Evolutionary conservation across 2,888 invertebrate species (phyloP), one percentile per base, ranked within the genome.

Genomic region (Lithophane semibrunnea): DNA sequence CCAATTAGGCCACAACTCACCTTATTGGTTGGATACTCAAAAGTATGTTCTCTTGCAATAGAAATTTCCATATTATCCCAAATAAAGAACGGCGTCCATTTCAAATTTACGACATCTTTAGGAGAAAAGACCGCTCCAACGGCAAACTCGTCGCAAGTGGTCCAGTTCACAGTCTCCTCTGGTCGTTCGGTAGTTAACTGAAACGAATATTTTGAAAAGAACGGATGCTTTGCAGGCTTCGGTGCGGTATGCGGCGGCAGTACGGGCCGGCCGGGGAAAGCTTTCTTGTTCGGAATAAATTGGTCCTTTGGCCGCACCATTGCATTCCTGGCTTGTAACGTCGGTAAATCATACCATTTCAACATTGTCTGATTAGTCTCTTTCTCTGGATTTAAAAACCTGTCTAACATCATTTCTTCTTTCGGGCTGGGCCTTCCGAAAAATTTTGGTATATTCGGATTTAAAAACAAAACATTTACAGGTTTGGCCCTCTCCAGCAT

Each of bases 1-100:
- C 18, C 5, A 49, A 12, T 52, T 44, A 56, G 2, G 1, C 2
- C 8, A 42, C 10, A 1, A 73, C 85, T 88, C 87, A 94, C 95
- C 92, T 92, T 93, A 76, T 89, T 89, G 4, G 93, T 92, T 16
- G 94, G 94, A 83, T 90, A 91, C 21, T 86, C 80, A 80, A 95
- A 95, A 68, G 74, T 92, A 73, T 95, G 93, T 47, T 92, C 68
- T 8, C 77, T 52, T 10, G 92, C 78, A 12, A 65, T 7, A 75
- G 29, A 29, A 29, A 29, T 66, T 9, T 60, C 24, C 58, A 65
- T 71, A 4, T 75, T n/a, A n/a, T 92, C 88, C 95, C 95, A 95
- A 42, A 92, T 77, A 67, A 91, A 95, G 86, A 95, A 95, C 8
- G 95, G 94, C 1, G 93, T 86, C 95, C 95, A 95, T 37, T 91